Conservation (phyloP, 1,140 invertebrate genomes). For the Tetragonula clypearis region DNA sequence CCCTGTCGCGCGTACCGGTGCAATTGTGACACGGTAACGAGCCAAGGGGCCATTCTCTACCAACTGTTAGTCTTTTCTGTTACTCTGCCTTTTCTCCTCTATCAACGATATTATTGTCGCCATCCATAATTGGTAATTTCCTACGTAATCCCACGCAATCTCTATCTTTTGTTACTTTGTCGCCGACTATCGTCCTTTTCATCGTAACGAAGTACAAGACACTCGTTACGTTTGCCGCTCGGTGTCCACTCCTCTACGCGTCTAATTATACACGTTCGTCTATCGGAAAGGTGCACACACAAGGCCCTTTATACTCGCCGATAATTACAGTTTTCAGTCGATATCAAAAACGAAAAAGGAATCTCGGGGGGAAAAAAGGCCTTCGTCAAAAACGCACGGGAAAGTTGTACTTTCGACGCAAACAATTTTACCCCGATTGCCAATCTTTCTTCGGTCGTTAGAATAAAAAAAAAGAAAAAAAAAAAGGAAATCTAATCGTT, state of each 20-base stretch:
- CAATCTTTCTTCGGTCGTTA: too few relatives aligned
- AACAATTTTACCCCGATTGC: too few relatives aligned
- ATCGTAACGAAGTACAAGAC: background rate
- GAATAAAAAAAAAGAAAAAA: too few relatives aligned
- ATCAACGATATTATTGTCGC: background rate
- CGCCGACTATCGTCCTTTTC: background rate
- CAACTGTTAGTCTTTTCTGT: background rate
- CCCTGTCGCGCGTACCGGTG: background rate
- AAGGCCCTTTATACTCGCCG: background rate
- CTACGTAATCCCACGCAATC: background rate
- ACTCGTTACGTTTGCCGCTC: background rate
- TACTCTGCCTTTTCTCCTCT: background rate
- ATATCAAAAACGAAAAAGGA: background rate
- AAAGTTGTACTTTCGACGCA: too few relatives aligned
- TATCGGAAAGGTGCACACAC: background rate
- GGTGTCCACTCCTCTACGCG: background rate
- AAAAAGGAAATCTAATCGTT: too few relatives aligned
- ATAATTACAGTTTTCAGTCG: background rate
- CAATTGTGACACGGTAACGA: background rate
- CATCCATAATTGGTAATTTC: background rate
- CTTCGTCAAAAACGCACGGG: background rate
- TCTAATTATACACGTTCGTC: slow-evolving; percentile 8
- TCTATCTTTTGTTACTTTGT: background rate
- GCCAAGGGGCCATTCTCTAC: background rate
- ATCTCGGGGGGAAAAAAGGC: background rate